Conservation (phyloP, 2,113 vertebrate genomes). For the Rissa tridactyla region DNA sequence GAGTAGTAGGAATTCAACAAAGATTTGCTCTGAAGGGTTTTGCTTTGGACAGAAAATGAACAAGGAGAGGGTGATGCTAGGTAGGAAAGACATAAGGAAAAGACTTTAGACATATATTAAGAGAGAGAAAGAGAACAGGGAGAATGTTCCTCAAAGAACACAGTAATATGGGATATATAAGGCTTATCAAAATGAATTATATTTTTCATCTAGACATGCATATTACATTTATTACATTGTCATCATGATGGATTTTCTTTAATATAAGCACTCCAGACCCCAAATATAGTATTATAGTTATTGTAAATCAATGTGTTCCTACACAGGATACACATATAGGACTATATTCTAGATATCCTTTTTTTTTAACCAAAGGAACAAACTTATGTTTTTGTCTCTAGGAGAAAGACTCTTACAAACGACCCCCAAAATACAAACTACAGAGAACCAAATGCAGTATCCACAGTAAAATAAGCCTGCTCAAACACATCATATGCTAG, state of each 20-base stretch:
- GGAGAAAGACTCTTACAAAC: neutral
- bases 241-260: constrained; percentile 60
- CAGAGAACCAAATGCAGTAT: neutral
- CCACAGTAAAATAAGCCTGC: neutral
- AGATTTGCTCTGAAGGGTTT: constrained; percentile 87
- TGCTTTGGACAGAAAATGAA: constrained; percentile 89
- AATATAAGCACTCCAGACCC: constrained; percentile 30
- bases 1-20: constrained; percentile 87
- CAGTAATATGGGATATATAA: constrained; percentile 61
- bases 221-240: constrained; percentile 61
- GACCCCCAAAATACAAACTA: neutral
- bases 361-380: neutral
- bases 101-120: constrained; percentile 65
- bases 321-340: neutral
- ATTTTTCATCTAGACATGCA: constrained; percentile 60
- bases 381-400: neutral
- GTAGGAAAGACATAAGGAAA: constrained; percentile 71
- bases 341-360: neutral
- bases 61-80: constrained; percentile 83
- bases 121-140: constrained; percentile 59
- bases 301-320: constrained; percentile 35
- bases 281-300: constrained; percentile 15
- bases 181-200: constrained; percentile 58
- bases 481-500: neutral
- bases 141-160: constrained; percentile 61